phyloP scores from a whole-genome alignment of 2,888 invertebrate species.

The Acanthacorydalis orientalis region DNA sequence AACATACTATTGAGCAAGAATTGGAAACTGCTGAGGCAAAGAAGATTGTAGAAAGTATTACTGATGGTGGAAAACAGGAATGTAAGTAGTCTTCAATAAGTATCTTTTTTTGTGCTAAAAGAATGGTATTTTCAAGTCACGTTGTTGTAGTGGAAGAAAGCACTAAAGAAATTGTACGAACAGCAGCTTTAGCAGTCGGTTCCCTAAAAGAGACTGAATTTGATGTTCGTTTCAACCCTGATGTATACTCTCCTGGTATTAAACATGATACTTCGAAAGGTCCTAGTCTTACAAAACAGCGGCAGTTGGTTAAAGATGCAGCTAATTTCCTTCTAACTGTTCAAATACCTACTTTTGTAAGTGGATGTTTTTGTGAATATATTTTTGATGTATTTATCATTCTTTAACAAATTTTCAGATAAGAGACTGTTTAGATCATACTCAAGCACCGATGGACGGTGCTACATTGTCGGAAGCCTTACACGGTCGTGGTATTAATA shows the following conservation, averaged over 20 bases:
- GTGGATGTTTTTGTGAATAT: conserved; percentile 18
- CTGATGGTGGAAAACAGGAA: conserved; percentile 64
- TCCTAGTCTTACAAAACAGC: conserved; percentile 60
- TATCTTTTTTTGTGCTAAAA: background rate
- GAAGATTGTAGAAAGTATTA: conserved; percentile 79
- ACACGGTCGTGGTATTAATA: conserved; percentile 92
- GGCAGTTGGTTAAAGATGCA: conserved; percentile 84
- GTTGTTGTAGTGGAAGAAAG: conserved; percentile 56
- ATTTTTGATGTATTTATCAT: background rate
- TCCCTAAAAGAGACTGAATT: conserved; percentile 92
- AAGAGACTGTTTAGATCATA: conserved; percentile 78
- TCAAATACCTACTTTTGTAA: conserved; percentile 88
- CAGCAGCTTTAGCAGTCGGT: conserved; percentile 81
- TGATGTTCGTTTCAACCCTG: conserved; percentile 95
- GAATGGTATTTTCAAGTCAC: background rate
- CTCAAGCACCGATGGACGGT: conserved; percentile 91
- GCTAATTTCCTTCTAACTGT: conserved; percentile 85
- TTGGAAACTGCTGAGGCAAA: conserved; percentile 74
- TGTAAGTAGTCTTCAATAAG: conserved; percentile 26
- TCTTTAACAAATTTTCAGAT: conserved; percentile 36
- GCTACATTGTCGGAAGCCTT: conserved; percentile 79
- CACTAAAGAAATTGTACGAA: conserved; percentile 72
- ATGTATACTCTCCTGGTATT: conserved; percentile 92
- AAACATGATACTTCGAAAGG: conserved; percentile 58
- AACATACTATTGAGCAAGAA: conserved; percentile 19